Evolutionary conservation across 2,888 invertebrate genomes (phyloP).

Genomic region (Hypomecis punctinalis): DNA sequence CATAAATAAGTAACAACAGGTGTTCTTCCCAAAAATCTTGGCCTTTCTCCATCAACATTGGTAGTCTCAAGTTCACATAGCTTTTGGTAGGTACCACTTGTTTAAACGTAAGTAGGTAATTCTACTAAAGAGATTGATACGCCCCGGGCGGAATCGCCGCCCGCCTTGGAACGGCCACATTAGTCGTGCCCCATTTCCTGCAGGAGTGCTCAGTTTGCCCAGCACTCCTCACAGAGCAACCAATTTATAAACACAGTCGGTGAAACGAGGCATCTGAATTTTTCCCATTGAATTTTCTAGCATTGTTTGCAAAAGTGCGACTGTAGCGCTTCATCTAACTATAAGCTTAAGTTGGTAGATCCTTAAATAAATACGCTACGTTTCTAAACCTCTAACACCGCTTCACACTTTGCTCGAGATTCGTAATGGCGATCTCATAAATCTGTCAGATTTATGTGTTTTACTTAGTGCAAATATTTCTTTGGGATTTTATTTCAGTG

Average conservation of each 20-base stretch:
- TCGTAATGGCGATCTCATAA: conserved; percentile 73
- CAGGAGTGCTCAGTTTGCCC: conserved; percentile 74
- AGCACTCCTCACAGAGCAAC: conserved; percentile 54
- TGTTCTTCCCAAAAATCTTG: no score
- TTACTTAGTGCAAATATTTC: conserved; percentile 46
- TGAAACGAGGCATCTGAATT: neutral
- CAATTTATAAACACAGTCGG: neutral
- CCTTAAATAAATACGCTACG: conserved; percentile 83
- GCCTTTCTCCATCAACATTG: no score
- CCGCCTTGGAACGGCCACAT: conserved; percentile 54
- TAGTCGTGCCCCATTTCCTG: conserved; percentile 78
- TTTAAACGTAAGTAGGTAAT: neutral
- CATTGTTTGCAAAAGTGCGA: neutral
- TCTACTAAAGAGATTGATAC: conserved; percentile 22
- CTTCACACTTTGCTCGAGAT: conserved; percentile 76
- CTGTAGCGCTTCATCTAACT: neutral
- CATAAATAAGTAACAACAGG: no score
- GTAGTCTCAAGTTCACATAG: no score
- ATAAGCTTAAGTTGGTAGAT: conserved; percentile 32
- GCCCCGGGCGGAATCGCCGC: conserved; percentile 42
- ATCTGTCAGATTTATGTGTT: conserved; percentile 69
- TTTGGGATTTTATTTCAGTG: conserved; percentile 27
- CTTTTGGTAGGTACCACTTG: no score
- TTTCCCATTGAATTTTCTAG: neutral
- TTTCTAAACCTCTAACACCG: conserved; percentile 77